A percentile compares a stretch with the other conserved stretches of the same genome.
phyloP scores from a whole-genome alignment of 35 echinoderm and acorn worm genomes.

The Nesometra sesokonis region DNA sequence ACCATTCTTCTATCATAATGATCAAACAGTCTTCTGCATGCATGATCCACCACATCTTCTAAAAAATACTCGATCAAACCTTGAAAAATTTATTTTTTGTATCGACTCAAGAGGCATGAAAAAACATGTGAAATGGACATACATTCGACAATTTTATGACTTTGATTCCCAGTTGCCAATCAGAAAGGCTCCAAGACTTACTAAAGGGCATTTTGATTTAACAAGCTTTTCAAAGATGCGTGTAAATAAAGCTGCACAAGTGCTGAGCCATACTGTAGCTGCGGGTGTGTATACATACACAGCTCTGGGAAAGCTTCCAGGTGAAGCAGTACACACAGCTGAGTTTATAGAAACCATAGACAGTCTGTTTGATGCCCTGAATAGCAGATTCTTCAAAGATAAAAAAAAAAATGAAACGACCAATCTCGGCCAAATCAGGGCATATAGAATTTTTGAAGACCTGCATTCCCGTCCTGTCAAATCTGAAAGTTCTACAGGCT shows the following conservation, averaged over 20 bases:
- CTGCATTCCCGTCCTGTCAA: background rate
- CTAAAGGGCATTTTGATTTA: constrained; percentile 23
- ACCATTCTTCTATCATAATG: constrained; percentile 21
- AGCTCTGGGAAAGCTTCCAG: too few relatives aligned
- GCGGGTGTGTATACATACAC: too few relatives aligned
- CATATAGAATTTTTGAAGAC: constrained; percentile 21
- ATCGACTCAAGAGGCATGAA: constrained; percentile 9
- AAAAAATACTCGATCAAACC: constrained; percentile 38
- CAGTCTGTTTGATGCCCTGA: too few relatives aligned
- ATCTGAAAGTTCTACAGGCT: constrained; percentile 4
- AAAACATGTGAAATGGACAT: constrained; percentile 25
- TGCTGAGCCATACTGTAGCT: too few relatives aligned
- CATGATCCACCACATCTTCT: too few relatives aligned
- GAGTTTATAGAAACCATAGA: too few relatives aligned
- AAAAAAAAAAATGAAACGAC: constrained; percentile 33
- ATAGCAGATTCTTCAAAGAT: constrained; percentile 33
- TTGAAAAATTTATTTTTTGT: constrained; percentile 27
- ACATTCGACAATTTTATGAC: constrained; percentile 36
- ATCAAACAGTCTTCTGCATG: constrained; percentile 29
- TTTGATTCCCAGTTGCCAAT: constrained; percentile 23
- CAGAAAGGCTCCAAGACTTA: constrained; percentile 33
- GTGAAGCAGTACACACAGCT: too few relatives aligned
- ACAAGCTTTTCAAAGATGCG: too few relatives aligned
- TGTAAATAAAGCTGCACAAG: too few relatives aligned
- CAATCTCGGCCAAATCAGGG: constrained; percentile 13